A percentile compares a stretch with the other conserved stretches of the same genome.
These are phyloP conservation scores for Propithecus coquereli DNA, from an alignment of 2,113 vertebrate species.

Conservation along the genomic window DNA sequence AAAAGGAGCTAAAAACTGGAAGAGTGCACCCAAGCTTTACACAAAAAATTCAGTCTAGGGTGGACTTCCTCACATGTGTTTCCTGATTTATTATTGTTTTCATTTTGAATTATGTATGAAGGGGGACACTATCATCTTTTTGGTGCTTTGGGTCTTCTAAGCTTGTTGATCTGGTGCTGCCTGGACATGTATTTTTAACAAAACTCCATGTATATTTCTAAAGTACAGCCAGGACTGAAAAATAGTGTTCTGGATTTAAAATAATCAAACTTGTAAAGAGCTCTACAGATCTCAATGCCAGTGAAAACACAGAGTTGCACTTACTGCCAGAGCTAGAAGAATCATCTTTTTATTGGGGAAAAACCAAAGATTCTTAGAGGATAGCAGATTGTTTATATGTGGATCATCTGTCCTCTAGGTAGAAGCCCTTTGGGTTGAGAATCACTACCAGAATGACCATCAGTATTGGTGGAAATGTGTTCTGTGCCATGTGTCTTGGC, in stretches of 20 bases:
- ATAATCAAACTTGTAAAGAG: background rate
- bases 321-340: background rate
- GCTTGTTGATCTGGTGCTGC: background rate
- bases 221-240: background rate
- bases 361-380: background rate
- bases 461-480: background rate
- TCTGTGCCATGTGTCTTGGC: background rate
- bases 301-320: background rate
- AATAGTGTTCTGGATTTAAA: background rate
- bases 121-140: background rate
- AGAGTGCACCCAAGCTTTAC: background rate
- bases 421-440: background rate
- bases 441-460: too few relatives aligned
- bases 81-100: background rate
- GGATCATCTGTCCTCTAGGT: background rate
- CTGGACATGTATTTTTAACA: background rate
- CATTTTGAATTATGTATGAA: background rate
- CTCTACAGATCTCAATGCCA: background rate
- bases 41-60: background rate
- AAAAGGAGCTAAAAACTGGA: background rate
- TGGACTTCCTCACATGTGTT: background rate
- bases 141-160: background rate
- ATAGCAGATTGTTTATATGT: background rate
- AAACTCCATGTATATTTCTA: background rate
- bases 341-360: background rate